Conservation (phyloP, 2,888 invertebrate genomes). For the Tenthredo distinguenda region DNA sequence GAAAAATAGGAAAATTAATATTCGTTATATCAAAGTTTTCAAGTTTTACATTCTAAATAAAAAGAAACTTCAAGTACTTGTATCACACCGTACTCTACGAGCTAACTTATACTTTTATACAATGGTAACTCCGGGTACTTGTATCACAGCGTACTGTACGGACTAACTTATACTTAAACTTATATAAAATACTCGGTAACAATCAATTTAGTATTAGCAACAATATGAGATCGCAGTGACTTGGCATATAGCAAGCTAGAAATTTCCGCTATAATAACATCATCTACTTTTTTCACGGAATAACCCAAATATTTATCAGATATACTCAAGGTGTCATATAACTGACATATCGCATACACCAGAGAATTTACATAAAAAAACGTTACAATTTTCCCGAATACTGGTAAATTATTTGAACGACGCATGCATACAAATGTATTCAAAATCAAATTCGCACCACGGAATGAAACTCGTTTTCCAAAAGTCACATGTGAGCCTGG, state of each 20-base stretch:
- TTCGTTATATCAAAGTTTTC: too few species aligned
- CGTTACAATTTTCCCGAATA: neutral
- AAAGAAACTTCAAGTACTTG: too few species aligned
- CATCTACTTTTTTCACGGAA: neutral
- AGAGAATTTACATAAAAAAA: constrained; percentile 1
- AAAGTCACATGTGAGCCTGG: constrained; percentile 1
- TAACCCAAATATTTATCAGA: neutral
- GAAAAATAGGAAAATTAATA: too few species aligned
- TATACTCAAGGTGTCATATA: constrained; percentile 4
- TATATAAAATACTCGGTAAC: too few species aligned
- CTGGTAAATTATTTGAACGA: neutral
- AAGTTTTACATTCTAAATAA: too few species aligned
- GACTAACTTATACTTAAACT: too few species aligned
- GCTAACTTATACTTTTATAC: too few species aligned
- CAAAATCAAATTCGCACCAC: neutral
- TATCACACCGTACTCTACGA: too few species aligned
- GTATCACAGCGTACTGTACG: too few species aligned
- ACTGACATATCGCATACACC: constrained; percentile 1
- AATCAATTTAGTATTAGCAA: neutral
- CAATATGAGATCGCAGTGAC: neutral
- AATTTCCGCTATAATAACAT: neutral
- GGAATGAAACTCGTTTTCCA: constrained; percentile 7
- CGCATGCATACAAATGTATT: neutral
- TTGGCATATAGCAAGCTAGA: neutral
- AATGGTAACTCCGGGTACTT: too few species aligned